Evolutionary conservation across 2,888 invertebrate species (phyloP).

Genomic region (Drosophila macrospina): DNA sequence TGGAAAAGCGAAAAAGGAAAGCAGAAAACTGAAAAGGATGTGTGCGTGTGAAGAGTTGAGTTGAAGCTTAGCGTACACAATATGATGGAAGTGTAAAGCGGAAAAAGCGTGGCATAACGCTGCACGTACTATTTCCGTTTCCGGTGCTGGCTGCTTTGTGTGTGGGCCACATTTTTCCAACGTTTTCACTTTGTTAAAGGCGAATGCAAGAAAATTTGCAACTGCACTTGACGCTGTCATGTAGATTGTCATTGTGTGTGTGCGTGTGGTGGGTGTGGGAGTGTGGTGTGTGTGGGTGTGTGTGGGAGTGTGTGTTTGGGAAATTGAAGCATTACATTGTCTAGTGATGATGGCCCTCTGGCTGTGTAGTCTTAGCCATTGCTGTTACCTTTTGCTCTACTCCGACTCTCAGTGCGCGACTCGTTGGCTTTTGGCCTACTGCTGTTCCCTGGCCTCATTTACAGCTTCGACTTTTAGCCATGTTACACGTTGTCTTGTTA

Average conservation of each 20-base stretch:
- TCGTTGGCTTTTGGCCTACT: slow-evolving; percentile 27
- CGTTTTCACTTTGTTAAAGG: slow-evolving; percentile 48
- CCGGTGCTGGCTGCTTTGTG: slow-evolving; percentile 41
- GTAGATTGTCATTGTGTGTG: slow-evolving; percentile 13
- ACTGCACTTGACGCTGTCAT: slow-evolving; percentile 39
- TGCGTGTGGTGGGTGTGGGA: slow-evolving; percentile 5
- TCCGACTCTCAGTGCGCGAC: slow-evolving; percentile 15
- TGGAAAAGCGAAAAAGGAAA: slow-evolving; percentile 3
- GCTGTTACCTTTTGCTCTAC: slow-evolving; percentile 18
- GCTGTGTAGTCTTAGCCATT: slow-evolving; percentile 10
- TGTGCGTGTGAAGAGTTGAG: slow-evolving; percentile 7
- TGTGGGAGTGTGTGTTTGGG: slow-evolving; percentile 15
- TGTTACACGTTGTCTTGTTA: slow-evolving; percentile 67
- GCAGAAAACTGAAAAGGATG: not conserved
- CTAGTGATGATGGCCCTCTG: slow-evolving; percentile 48
- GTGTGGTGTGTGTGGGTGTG: slow-evolving; percentile 3
- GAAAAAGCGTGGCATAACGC: slow-evolving; percentile 51
- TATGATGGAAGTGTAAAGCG: not conserved
- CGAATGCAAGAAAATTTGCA: slow-evolving; percentile 4
- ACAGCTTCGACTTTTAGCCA: slow-evolving; percentile 57
- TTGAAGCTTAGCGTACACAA: not conserved
- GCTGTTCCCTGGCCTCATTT: slow-evolving; percentile 61
- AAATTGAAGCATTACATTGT: slow-evolving; percentile 69
- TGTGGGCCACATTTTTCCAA: slow-evolving; percentile 37
- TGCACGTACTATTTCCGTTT: slow-evolving; percentile 62